These are phyloP conservation scores for Heterohyrax brucei DNA, from an alignment of 2,797 vertebrate genomes.

Conservation along the genomic window DNA sequence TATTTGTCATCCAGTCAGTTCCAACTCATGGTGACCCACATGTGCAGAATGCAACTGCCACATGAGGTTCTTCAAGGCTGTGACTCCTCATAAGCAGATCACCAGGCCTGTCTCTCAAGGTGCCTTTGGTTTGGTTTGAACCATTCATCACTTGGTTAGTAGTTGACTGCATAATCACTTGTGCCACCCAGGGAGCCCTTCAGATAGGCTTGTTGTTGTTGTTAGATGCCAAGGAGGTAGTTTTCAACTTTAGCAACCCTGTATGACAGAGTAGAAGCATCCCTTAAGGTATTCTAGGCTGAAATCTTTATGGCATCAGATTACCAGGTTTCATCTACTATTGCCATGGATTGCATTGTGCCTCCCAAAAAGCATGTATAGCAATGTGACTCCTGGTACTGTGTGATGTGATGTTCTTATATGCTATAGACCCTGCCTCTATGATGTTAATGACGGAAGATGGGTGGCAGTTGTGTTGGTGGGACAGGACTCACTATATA, in stretches of 20 bases:
- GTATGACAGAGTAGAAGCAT: background rate
- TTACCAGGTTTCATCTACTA: too few species aligned
- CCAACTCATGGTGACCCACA: background rate
- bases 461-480: too few species aligned
- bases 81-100: background rate
- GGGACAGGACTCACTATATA: too few species aligned
- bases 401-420: too few species aligned
- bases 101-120: background rate
- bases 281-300: background rate
- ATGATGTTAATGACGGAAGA: too few species aligned
- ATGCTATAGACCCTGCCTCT: too few species aligned
- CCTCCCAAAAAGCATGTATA: too few species aligned
- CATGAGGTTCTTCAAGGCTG: background rate
- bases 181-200: background rate
- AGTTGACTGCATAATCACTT: background rate
- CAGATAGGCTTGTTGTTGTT: background rate
- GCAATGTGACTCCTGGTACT: too few species aligned
- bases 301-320: background rate
- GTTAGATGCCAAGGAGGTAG: background rate
- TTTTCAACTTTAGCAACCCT: background rate
- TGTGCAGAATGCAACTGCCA: background rate
- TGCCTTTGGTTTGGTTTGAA: background rate
- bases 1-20: background rate
- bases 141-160: background rate
- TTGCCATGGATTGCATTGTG: too few species aligned